Conservation (phyloP, 2,797 vertebrate species). For the Hyperoplus immaculatus region DNA sequence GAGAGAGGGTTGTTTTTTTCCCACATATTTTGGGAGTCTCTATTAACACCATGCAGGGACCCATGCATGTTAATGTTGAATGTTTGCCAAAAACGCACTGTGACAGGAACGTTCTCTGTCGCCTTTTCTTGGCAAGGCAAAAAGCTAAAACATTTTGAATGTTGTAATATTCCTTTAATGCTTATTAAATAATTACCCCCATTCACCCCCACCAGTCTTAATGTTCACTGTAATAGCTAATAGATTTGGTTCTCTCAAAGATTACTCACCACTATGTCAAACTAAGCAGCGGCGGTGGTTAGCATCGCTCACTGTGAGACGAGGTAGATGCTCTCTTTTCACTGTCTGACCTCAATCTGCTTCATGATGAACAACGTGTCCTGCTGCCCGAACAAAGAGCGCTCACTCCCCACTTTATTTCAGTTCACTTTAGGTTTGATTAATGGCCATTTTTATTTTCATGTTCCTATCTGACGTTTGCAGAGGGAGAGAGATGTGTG, state of each 20-base stretch:
- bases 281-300: slow-evolving; percentile 8
- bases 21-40: too few relatives aligned
- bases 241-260: slow-evolving; percentile 19
- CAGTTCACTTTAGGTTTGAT: slow-evolving; percentile 5
- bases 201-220: too few relatives aligned
- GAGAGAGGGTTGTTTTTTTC: too few relatives aligned
- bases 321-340: slow-evolving; percentile 6
- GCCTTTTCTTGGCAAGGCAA: too few relatives aligned
- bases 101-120: too few relatives aligned
- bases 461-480: neutral
- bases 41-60: too few relatives aligned
- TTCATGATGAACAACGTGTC: slow-evolving; percentile 26
- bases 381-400: slow-evolving; percentile 14
- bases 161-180: too few relatives aligned
- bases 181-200: too few relatives aligned
- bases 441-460: neutral
- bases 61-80: too few relatives aligned
- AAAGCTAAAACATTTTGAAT: too few relatives aligned
- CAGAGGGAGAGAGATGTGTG: slow-evolving; percentile 2
- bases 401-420: neutral
- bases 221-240: neutral
- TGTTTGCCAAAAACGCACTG: too few relatives aligned
- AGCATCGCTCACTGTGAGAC: slow-evolving; percentile 11
- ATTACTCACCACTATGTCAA: slow-evolving; percentile 18
- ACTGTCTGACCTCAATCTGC: slow-evolving; percentile 26